Evolutionary conservation across 2,797 vertebrate species (phyloP).

Genomic region (Alouatta caraya): DNA sequence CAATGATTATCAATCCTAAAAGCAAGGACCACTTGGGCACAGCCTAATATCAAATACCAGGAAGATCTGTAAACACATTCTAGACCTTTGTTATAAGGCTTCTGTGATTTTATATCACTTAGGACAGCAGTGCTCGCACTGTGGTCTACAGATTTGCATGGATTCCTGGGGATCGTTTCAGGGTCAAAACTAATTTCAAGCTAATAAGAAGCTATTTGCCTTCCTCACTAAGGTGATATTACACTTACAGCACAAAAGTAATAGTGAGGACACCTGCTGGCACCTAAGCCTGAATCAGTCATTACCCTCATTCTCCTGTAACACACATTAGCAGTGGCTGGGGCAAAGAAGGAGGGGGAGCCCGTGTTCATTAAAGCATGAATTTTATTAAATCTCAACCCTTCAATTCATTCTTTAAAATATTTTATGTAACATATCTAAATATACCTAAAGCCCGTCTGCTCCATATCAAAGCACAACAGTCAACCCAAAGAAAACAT

Average conservation of each 20-base stretch:
- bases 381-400: background rate
- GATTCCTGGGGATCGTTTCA: background rate
- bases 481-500: background rate
- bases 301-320: background rate
- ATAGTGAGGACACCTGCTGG: background rate
- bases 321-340: background rate
- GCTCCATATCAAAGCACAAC: background rate
- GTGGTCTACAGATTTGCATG: background rate
- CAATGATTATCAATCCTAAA: background rate
- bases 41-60: background rate
- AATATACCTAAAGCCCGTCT: background rate
- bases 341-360: rapidly evolving
- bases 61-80: background rate
- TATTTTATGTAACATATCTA: background rate
- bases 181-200: background rate
- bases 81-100: background rate
- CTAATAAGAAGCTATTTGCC: background rate
- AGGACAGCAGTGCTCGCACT: background rate
- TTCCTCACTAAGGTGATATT: background rate
- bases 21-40: background rate
- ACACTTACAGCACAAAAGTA: background rate
- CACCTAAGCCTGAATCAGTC: background rate
- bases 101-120: background rate
- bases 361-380: background rate
- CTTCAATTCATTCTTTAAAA: background rate